phyloP scores from a whole-genome alignment of 2,797 vertebrate species.

The Gymnoscopelus microlampas region DNA sequence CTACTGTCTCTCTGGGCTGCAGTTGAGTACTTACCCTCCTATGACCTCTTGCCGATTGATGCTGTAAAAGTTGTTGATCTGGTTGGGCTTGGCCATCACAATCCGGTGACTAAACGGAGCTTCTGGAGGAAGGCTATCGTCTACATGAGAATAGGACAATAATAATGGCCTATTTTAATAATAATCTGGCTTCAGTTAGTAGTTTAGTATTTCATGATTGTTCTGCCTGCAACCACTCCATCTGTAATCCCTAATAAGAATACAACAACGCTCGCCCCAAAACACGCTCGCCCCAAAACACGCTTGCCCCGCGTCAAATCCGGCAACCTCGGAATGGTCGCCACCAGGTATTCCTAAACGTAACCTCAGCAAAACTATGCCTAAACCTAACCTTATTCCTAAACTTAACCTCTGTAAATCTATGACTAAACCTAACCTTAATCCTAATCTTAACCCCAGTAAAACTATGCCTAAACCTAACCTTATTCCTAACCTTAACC shows the following conservation, averaged over 20 bases:
- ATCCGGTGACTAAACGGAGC: constrained; percentile 94
- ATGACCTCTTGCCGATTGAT: constrained; percentile 90
- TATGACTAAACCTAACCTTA: no score
- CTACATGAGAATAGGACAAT: constrained; percentile 69
- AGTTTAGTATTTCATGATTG: neutral
- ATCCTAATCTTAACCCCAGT: no score
- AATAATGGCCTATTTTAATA: constrained; percentile 41
- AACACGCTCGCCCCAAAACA: no score
- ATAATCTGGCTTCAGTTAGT: constrained; percentile 14
- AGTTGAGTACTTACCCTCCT: constrained; percentile 80
- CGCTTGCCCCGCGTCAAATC: no score
- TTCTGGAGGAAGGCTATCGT: constrained; percentile 78
- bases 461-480: no score
- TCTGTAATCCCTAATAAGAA: neutral
- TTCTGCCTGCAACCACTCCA: neutral
- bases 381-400: no score
- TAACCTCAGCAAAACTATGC: no score
- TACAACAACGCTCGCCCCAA: neutral
- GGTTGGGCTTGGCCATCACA: constrained; percentile 90
- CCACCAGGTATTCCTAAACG: no score
- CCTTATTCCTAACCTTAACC: no score
- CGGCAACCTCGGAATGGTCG: no score
- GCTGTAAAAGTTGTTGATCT: constrained; percentile 90
- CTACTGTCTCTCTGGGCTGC: neutral
- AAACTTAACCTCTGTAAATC: no score